Evolutionary conservation across 2,113 vertebrate genomes (phyloP).

Genomic region (Harpagus bidentatus): DNA sequence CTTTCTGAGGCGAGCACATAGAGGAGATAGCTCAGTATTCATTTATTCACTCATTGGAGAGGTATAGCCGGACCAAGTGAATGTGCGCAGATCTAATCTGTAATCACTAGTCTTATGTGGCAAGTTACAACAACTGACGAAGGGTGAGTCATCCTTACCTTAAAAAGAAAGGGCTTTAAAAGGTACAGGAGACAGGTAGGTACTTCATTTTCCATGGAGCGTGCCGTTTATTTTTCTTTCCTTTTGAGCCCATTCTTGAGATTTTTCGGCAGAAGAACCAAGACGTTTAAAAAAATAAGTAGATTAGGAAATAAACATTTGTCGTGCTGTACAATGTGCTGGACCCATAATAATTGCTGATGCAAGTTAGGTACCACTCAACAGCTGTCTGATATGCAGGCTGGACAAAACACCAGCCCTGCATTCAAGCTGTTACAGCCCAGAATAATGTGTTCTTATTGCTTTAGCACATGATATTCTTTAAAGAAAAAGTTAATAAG

Average conservation of each 20-base stretch:
- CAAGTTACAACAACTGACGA: background rate
- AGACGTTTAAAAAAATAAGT: background rate
- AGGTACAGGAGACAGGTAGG: background rate
- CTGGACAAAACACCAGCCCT: background rate
- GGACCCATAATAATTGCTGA: background rate
- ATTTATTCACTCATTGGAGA: background rate
- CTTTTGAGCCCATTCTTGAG: background rate
- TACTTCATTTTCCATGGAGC: background rate
- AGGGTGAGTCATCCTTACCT: background rate
- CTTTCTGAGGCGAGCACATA: background rate
- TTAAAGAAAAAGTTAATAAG: background rate
- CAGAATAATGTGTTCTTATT: background rate
- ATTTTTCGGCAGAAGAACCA: background rate
- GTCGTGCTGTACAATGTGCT: background rate
- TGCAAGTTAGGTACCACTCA: background rate
- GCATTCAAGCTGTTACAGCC: constrained; percentile 23
- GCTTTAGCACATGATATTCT: background rate
- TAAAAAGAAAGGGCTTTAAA: background rate
- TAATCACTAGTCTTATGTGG: background rate
- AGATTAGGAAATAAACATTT: background rate
- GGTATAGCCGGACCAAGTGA: background rate
- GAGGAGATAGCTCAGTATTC: background rate
- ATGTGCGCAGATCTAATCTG: background rate
- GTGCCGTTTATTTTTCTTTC: background rate
- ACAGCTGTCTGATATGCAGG: background rate